Percentiles rank a stretch among this genome's conserved stretches.
phyloP scores from a whole-genome alignment of 2,797 vertebrate genomes.

The Chloroceryle amazona region DNA sequence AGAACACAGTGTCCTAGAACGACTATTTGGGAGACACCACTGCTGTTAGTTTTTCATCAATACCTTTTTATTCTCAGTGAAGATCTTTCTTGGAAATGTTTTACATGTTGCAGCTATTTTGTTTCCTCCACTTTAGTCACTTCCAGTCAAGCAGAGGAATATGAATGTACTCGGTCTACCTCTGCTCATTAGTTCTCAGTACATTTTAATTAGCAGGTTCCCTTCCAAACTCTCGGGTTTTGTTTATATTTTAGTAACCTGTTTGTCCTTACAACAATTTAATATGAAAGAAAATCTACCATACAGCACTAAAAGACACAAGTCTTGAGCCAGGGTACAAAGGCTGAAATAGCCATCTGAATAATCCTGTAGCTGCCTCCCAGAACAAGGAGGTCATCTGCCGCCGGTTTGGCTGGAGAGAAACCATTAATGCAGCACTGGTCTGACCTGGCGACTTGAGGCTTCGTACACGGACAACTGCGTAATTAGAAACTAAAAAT shows the following conservation, averaged over 20 bases:
- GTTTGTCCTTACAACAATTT: background rate
- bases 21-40: slow-evolving; percentile 27
- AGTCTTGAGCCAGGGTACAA: background rate
- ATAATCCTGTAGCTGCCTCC: background rate
- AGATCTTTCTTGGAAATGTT: slow-evolving; percentile 45
- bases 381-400: background rate
- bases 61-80: slow-evolving; percentile 4
- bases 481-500: slow-evolving; percentile 4
- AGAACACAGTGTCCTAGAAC: slow-evolving; percentile 57
- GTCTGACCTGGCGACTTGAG: background rate
- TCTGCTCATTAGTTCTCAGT: slow-evolving; percentile 6
- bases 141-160: background rate
- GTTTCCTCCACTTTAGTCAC: slow-evolving; percentile 5
- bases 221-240: background rate
- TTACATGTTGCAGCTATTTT: slow-evolving; percentile 23
- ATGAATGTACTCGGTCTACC: background rate
- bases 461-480: background rate
- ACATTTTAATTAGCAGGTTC: slow-evolving; percentile 22
- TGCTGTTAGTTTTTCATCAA: slow-evolving; percentile 44
- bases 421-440: background rate
- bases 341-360: background rate
- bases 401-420: background rate
- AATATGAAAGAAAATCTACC: background rate
- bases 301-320: background rate
- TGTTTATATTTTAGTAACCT: background rate